A percentile compares a stretch with the other conserved stretches of the same genome.
phyloP scores from a whole-genome alignment of 2,888 invertebrate genomes.

The Aethes cnicana region DNA sequence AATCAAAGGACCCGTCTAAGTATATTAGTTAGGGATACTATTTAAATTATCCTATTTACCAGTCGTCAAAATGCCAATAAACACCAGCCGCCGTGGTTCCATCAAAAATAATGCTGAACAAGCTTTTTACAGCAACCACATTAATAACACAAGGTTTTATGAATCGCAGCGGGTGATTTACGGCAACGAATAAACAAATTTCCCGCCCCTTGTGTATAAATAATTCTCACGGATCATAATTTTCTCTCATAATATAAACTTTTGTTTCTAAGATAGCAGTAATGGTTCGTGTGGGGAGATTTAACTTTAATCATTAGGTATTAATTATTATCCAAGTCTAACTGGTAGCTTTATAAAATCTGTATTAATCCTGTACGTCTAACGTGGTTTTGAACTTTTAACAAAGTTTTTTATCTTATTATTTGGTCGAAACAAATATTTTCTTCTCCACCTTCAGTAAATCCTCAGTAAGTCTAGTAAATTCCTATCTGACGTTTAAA shows the following conservation, averaged over 20 bases:
- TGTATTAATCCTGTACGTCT: too few species aligned
- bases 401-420: background rate
- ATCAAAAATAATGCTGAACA: slow-evolving; percentile 20
- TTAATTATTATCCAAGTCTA: too few species aligned
- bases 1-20: too few species aligned
- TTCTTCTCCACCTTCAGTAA: too few species aligned
- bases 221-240: slow-evolving; percentile 26
- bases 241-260: slow-evolving; percentile 9
- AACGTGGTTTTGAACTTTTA: too few species aligned
- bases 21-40: too few species aligned
- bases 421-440: too few species aligned
- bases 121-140: slow-evolving; percentile 19
- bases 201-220: slow-evolving; percentile 19
- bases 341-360: too few species aligned
- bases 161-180: slow-evolving; percentile 30
- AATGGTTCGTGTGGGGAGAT: background rate
- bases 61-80: background rate
- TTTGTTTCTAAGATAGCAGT: slow-evolving; percentile 12
- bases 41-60: background rate
- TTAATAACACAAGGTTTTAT: slow-evolving; percentile 27
- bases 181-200: slow-evolving; percentile 26
- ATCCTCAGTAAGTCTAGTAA: too few species aligned
- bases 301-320: slow-evolving; percentile 1
- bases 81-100: background rate
- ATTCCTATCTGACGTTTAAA: too few species aligned